A percentile compares a stretch with the other conserved stretches of the same genome.
Conservation (phyloP, 2,888 invertebrate species). For the Augochlorella aurata region DNA sequence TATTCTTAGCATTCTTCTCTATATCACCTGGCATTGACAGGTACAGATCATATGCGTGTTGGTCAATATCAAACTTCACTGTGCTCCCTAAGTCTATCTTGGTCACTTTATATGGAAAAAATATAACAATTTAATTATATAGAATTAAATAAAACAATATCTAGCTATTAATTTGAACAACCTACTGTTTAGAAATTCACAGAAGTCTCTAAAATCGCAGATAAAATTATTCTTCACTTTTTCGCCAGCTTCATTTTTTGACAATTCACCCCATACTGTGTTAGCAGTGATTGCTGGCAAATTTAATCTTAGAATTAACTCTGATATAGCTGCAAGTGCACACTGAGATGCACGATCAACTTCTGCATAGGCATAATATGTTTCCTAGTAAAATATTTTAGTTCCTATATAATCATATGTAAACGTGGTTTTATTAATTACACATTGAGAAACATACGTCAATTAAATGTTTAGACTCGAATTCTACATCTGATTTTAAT, state of each 20-base stretch:
- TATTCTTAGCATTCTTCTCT: conserved; percentile 84
- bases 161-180: background rate
- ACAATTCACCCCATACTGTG: conserved; percentile 84
- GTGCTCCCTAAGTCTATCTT: conserved; percentile 86
- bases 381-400: conserved; percentile 72
- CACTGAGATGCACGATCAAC: conserved; percentile 75
- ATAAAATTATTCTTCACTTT: conserved; percentile 84
- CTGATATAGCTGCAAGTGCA: conserved; percentile 75
- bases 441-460: conserved; percentile 83
- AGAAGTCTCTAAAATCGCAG: conserved; percentile 84
- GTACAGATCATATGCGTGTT: conserved; percentile 84
- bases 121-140: background rate
- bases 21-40: conserved; percentile 85
- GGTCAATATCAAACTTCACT: conserved; percentile 85
- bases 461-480: conserved; percentile 87
- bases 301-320: conserved; percentile 77
- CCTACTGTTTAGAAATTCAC: conserved; percentile 83
- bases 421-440: background rate
- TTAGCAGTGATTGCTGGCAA: conserved; percentile 82
- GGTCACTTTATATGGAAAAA: conserved; percentile 83
- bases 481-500: conserved; percentile 83
- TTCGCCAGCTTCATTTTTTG: conserved; percentile 81
- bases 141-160: background rate
- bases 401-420: background rate
- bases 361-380: conserved; percentile 79